Percentiles rank a stretch among this genome's conserved stretches.
Conservation (phyloP, 2,888 invertebrate genomes). For the Galerucella pusilla region DNA sequence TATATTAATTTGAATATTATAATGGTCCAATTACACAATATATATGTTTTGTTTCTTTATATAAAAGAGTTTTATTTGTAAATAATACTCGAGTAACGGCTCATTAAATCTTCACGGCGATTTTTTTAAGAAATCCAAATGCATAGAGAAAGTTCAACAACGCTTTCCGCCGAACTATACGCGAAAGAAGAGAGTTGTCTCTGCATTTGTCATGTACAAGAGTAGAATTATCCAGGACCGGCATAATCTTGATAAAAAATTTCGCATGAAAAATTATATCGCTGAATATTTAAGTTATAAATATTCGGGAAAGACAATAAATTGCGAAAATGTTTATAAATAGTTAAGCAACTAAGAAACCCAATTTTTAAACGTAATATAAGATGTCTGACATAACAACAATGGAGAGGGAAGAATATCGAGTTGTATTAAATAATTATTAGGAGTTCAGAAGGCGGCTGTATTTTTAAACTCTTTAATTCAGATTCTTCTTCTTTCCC, state of each 20-base stretch:
- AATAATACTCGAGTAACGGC: neutral
- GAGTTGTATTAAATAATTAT: too few relatives aligned
- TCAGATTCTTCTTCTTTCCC: too few relatives aligned
- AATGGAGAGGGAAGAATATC: too few relatives aligned
- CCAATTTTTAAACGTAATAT: too few relatives aligned
- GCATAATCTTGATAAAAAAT: neutral
- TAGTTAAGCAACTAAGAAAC: too few relatives aligned
- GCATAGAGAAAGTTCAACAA: slow-evolving; percentile 50
- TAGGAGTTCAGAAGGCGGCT: too few relatives aligned
- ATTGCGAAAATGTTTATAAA: too few relatives aligned
- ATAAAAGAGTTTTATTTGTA: neutral
- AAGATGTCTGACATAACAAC: too few relatives aligned
- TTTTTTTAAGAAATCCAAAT: slow-evolving; percentile 37
- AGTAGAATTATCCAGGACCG: slow-evolving; percentile 41
- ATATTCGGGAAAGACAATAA: neutral
- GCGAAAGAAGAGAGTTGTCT: slow-evolving; percentile 48
- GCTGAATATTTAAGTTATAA: neutral
- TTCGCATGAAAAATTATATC: too few relatives aligned
- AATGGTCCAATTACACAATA: too few relatives aligned
- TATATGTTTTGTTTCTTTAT: neutral
- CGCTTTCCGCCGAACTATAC: slow-evolving; percentile 46
- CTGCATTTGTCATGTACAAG: slow-evolving; percentile 54
- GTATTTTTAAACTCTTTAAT: too few relatives aligned
- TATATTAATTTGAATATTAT: too few relatives aligned
- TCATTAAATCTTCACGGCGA: neutral